Percentiles rank a stretch among this genome's conserved stretches.
phyloP scores from a whole-genome alignment of 2,888 invertebrate species.

The Scaeva pyrastri region DNA sequence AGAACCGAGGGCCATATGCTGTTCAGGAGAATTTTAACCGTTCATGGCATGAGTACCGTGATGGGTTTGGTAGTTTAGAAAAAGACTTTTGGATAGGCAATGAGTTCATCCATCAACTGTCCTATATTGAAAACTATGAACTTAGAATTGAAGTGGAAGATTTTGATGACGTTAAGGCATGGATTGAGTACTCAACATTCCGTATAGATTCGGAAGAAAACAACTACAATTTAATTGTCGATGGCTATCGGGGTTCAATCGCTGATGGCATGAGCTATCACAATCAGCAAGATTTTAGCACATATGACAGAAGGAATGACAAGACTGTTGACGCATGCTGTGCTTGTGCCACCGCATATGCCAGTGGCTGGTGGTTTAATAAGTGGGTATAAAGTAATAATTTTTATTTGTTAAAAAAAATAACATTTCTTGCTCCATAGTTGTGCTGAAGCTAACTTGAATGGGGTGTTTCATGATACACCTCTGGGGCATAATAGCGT shows the following conservation, averaged over 20 bases:
- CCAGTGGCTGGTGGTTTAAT: constrained; percentile 87
- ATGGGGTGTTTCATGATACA: constrained; percentile 84
- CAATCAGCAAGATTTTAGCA: constrained; percentile 84
- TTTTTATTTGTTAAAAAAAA: neutral
- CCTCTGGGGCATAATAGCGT: constrained; percentile 84
- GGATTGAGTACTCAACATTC: constrained; percentile 85
- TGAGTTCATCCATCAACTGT: constrained; percentile 85
- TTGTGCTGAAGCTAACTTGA: constrained; percentile 86
- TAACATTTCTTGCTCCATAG: constrained; percentile 79
- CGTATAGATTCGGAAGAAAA: constrained; percentile 83
- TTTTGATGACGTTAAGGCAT: constrained; percentile 84
- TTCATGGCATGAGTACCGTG: constrained; percentile 85
- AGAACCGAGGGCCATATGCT: constrained; percentile 82
- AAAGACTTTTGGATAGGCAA: constrained; percentile 87
- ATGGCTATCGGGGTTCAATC: constrained; percentile 85
- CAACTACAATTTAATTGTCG: constrained; percentile 84
- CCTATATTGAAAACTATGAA: constrained; percentile 82
- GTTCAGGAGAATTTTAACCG: constrained; percentile 85
- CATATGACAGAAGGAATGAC: constrained; percentile 84
- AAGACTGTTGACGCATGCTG: constrained; percentile 84
- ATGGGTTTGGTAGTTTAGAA: constrained; percentile 85
- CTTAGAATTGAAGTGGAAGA: constrained; percentile 85
- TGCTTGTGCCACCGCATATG: constrained; percentile 85
- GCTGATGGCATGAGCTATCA: constrained; percentile 85
- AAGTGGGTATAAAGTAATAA: constrained; percentile 80